A percentile compares a stretch with the other conserved stretches of the same genome.
phyloP scores from a whole-genome alignment of 2,113 vertebrate genomes.

The Chamaea fasciata region DNA sequence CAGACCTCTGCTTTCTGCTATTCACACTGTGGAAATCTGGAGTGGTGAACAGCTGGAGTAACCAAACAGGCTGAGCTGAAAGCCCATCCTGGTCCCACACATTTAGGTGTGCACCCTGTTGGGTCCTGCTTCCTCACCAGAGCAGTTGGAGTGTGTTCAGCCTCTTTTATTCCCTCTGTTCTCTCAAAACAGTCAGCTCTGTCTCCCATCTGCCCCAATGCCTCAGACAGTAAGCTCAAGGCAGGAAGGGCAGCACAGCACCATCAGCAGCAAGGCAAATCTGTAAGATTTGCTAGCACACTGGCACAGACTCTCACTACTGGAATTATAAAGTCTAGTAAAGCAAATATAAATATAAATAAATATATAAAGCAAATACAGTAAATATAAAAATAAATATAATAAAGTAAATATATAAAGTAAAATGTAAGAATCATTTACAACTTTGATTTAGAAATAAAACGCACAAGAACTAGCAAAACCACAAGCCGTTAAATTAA shows the following conservation, averaged over 20 bases:
- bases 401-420: neutral
- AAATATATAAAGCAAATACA: too few species aligned
- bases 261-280: neutral
- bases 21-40: neutral
- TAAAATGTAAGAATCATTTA: neutral
- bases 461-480: neutral
- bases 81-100: accelerated
- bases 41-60: neutral
- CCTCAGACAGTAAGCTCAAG: neutral
- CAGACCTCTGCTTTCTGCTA: neutral
- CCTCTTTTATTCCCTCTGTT: neutral
- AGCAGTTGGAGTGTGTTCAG: neutral
- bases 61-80: neutral
- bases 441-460: neutral
- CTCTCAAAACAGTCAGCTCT: neutral
- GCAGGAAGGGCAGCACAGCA: neutral
- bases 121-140: neutral
- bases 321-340: neutral
- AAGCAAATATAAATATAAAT: too few species aligned
- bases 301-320: neutral
- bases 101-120: accelerated
- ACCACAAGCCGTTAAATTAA: neutral
- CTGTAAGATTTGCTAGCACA: neutral
- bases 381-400: too few species aligned
- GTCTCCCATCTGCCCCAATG: neutral